phyloP scores from a whole-genome alignment of 1,140 invertebrate genomes.

The Heliothis virescens region DNA sequence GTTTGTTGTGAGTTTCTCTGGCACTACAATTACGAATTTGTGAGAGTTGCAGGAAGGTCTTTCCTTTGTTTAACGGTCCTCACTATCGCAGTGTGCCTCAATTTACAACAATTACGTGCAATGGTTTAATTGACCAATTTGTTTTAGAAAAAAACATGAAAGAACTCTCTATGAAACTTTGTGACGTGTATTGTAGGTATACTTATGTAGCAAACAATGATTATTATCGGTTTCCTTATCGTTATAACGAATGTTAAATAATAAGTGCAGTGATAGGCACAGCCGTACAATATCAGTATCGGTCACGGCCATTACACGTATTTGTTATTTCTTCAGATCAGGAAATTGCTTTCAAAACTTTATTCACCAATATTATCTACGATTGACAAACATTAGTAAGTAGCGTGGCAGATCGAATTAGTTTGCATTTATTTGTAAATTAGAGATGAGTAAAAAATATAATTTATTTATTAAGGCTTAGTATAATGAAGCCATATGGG shows the following conservation, averaged over 20 bases:
- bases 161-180: conserved; percentile 26
- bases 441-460: conserved; percentile 12
- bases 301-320: conserved; percentile 49
- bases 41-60: conserved; percentile 71
- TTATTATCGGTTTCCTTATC: conserved; percentile 40
- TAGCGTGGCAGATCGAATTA: background rate
- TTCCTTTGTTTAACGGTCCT: conserved; percentile 75
- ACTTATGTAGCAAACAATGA: background rate
- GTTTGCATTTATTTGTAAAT: conserved; percentile 12
- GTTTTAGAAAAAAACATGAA: conserved; percentile 46
- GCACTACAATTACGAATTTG: conserved; percentile 78
- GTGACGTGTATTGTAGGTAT: conserved; percentile 21
- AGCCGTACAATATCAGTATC: conserved; percentile 26
- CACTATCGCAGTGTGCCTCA: conserved; percentile 67
- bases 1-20: conserved; percentile 80
- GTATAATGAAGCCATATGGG: background rate
- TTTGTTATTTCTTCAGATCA: conserved; percentile 52
- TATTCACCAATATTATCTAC: conserved; percentile 50
- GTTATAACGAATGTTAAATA: conserved; percentile 36
- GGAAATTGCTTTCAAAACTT: conserved; percentile 59
- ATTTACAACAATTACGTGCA: conserved; percentile 65
- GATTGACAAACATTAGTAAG: conserved; percentile 41
- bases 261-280: conserved; percentile 35
- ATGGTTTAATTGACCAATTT: conserved; percentile 55
- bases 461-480: background rate